phyloP scores from a whole-genome alignment of 1,140 invertebrate species.

The Drosophila elegans region DNA sequence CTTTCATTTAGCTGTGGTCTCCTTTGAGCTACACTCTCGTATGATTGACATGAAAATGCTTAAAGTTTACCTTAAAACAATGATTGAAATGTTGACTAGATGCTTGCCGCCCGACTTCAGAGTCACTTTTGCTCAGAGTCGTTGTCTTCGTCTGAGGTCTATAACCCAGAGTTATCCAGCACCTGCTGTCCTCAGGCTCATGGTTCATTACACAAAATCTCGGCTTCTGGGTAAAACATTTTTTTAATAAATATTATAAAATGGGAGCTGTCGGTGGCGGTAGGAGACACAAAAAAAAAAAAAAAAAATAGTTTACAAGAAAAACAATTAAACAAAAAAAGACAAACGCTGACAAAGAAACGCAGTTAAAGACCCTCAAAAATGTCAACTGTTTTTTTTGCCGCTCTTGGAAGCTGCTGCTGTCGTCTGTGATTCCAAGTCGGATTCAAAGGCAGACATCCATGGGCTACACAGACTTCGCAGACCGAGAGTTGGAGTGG shows the following conservation, averaged over 20 bases:
- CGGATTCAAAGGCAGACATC: conserved; percentile 14
- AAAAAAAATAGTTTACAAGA: conserved; percentile 72
- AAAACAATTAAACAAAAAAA: conserved; percentile 74
- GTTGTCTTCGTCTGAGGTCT: conserved; percentile 29
- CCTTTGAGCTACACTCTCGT: conserved; percentile 12
- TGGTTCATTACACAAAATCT: conserved; percentile 68
- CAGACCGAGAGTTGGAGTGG: conserved; percentile 21
- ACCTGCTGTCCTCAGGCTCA: conserved; percentile 38
- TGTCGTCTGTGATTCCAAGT: conserved; percentile 21
- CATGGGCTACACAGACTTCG: conserved; percentile 40
- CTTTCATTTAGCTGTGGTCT: conserved; percentile 23
- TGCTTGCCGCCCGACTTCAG: conserved; percentile 18
- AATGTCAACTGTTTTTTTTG: conserved; percentile 68
- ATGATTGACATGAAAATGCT: conserved; percentile 83
- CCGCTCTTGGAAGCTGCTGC: conserved; percentile 51
- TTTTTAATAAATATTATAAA: conserved; percentile 81
- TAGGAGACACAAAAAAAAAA: conserved; percentile 3
- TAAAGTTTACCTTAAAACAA: conserved; percentile 83
- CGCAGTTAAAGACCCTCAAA: conserved; percentile 78
- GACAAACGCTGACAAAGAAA: conserved; percentile 46
- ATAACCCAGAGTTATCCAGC: conserved; percentile 50
- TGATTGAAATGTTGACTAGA: conserved; percentile 65
- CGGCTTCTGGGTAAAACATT: conserved; percentile 81
- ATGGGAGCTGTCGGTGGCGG: conserved; percentile 59
- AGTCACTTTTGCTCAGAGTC: conserved; percentile 11